These are phyloP conservation scores for Zaprionus inermis DNA, from an alignment of 1,140 invertebrate genomes.

Conservation along the genomic window DNA sequence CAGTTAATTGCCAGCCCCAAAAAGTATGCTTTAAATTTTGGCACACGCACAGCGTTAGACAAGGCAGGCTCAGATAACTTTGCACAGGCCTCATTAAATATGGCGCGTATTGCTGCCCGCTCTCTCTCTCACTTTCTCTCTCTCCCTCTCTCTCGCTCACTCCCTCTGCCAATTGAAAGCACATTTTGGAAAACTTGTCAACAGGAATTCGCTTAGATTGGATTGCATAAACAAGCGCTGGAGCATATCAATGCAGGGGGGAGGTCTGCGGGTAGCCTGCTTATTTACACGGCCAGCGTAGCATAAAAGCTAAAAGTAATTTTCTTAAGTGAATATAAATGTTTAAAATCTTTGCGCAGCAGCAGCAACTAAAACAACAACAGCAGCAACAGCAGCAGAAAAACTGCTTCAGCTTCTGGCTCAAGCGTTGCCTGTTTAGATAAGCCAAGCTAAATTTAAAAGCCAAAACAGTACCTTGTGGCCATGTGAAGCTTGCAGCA, in stretches of 20 bases:
- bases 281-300: conserved; percentile 68
- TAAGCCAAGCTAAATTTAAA: conserved; percentile 61
- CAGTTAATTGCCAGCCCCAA: conserved; percentile 58
- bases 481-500: not conserved
- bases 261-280: not conserved
- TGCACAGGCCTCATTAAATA: conserved; percentile 35
- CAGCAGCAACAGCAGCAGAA: conserved; percentile 13
- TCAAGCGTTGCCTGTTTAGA: conserved; percentile 44
- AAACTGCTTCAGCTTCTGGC: conserved; percentile 6
- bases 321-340: conserved; percentile 82
- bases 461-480: conserved; percentile 48
- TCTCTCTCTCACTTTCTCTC: not conserved
- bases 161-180: conserved; percentile 31
- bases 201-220: conserved; percentile 58
- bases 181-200: conserved; percentile 59
- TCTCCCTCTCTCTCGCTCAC: not conserved
- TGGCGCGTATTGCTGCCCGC: conserved; percentile 18
- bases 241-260: conserved; percentile 45
- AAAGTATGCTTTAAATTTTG: conserved; percentile 37
- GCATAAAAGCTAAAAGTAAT: conserved; percentile 80
- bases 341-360: conserved; percentile 68
- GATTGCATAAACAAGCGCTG: conserved; percentile 69
- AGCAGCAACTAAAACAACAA: conserved; percentile 13
- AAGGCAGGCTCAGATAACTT: conserved; percentile 19
- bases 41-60: not conserved